Percentiles rank a stretch among this genome's conserved stretches.
Conservation (phyloP, 2,113 vertebrate genomes). For the Cephalopterus ornatus region DNA sequence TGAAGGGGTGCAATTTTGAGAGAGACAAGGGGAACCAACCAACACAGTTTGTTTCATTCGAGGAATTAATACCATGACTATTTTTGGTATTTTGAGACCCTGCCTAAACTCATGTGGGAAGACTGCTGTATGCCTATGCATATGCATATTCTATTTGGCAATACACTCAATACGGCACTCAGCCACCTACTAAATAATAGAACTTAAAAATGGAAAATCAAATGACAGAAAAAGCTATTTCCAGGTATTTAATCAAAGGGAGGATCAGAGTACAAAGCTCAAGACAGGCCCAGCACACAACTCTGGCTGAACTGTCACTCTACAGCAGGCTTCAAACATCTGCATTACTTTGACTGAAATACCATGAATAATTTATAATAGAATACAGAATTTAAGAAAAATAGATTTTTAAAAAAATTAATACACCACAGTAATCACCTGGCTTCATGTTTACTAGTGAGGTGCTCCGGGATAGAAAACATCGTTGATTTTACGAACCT, state of each 20-base stretch:
- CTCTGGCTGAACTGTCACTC: conserved; percentile 67
- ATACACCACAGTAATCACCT: conserved; percentile 33
- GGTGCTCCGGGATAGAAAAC: conserved; percentile 45
- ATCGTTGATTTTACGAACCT: conserved; percentile 70
- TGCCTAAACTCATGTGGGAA: conserved; percentile 69
- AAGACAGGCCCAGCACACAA: conserved; percentile 49
- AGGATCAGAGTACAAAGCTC: conserved; percentile 38
- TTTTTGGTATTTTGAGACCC: conserved; percentile 73
- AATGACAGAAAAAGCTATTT: conserved; percentile 68
- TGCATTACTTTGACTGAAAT: conserved; percentile 74
- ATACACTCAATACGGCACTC: conserved; percentile 33
- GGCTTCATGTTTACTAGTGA: conserved; percentile 17
- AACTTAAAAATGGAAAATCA: conserved; percentile 72
- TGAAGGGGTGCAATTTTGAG: conserved; percentile 12
- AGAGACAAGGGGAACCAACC: conserved; percentile 37
- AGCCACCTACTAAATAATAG: conserved; percentile 69
- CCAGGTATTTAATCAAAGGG: conserved; percentile 62
- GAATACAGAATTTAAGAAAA: conserved; percentile 61
- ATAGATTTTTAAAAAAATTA: conserved; percentile 2
- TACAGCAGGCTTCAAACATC: conserved; percentile 70
- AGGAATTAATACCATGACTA: conserved; percentile 65
- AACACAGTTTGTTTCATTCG: conserved; percentile 58
- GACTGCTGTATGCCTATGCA: conserved; percentile 65
- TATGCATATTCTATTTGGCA: conserved; percentile 70
- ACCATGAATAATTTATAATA: conserved; percentile 67